Evolutionary conservation across 2,113 vertebrate genomes (phyloP).

Genomic region (Excalfactoria chinensis): DNA sequence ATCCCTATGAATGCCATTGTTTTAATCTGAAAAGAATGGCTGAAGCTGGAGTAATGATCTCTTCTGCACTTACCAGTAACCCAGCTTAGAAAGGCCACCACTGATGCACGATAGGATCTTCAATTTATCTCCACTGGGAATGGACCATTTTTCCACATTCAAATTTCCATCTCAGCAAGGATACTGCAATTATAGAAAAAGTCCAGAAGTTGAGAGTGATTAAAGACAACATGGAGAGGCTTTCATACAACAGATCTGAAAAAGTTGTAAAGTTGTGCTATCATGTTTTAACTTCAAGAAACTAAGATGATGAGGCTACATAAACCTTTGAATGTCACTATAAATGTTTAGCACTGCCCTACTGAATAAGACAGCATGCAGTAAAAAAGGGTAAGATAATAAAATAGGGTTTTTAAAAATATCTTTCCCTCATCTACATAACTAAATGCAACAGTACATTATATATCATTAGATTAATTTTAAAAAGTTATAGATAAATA

Average conservation of each 20-base stretch:
- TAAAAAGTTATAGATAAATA: neutral
- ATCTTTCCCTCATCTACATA: neutral
- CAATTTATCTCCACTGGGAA: neutral
- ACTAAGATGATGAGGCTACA: neutral
- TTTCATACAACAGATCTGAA: neutral
- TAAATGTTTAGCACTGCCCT: neutral
- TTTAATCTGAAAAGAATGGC: neutral
- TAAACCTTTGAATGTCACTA: neutral
- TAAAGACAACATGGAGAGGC: neutral
- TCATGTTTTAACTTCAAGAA: neutral
- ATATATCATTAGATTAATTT: too few relatives aligned
- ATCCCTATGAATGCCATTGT: neutral
- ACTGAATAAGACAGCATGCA: neutral
- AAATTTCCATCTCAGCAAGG: neutral
- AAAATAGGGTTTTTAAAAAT: neutral
- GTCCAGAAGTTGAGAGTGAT: neutral
- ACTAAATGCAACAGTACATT: neutral
- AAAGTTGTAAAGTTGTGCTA: neutral
- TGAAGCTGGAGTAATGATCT: neutral
- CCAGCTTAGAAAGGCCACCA: neutral
- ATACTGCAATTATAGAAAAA: neutral
- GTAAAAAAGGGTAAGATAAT: neutral
- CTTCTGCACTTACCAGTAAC: neutral
- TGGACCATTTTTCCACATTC: neutral
- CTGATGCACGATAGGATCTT: neutral